Percentiles rank a stretch among this genome's conserved stretches.
Evolutionary conservation across 2,797 vertebrate species (phyloP).

Genomic region (Halcyon smyrnensis): DNA sequence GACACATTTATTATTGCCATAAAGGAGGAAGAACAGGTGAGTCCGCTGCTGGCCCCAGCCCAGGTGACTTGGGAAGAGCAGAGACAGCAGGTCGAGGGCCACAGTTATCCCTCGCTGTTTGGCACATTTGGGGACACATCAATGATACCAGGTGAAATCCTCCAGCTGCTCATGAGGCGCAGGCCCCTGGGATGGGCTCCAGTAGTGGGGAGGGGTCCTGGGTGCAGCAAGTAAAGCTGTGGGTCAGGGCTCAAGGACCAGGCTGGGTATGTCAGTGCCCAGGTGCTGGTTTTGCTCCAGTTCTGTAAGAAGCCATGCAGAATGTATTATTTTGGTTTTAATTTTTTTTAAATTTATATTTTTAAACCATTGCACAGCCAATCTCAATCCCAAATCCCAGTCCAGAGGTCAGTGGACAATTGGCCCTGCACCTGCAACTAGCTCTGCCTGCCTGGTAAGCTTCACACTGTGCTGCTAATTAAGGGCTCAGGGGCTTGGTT

Average conservation of each 20-base stretch:
- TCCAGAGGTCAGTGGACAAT: constrained; percentile 13
- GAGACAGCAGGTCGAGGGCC: neutral
- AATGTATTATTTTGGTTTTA: neutral
- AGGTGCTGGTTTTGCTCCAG: neutral
- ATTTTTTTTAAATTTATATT: neutral
- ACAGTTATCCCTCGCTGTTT: fast-evolving
- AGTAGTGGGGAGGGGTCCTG: neutral
- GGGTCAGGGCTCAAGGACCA: neutral
- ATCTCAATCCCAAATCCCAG: neutral
- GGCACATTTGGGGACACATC: neutral
- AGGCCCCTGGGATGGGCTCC: neutral
- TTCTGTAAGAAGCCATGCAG: neutral
- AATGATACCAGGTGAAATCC: neutral
- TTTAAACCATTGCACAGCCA: neutral
- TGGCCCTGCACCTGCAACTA: constrained; percentile 64
- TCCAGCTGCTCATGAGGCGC: neutral
- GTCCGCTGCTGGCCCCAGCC: neutral
- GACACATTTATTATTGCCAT: neutral
- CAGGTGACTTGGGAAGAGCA: neutral
- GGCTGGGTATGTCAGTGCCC: fast-evolving
- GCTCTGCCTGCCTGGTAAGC: constrained; percentile 1
- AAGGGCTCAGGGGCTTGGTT: neutral
- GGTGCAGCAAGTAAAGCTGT: neutral
- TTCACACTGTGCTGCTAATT: neutral
- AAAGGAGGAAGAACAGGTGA: neutral